Conservation (phyloP, 2,888 invertebrate genomes). For the Ectemnius lituratus region DNA sequence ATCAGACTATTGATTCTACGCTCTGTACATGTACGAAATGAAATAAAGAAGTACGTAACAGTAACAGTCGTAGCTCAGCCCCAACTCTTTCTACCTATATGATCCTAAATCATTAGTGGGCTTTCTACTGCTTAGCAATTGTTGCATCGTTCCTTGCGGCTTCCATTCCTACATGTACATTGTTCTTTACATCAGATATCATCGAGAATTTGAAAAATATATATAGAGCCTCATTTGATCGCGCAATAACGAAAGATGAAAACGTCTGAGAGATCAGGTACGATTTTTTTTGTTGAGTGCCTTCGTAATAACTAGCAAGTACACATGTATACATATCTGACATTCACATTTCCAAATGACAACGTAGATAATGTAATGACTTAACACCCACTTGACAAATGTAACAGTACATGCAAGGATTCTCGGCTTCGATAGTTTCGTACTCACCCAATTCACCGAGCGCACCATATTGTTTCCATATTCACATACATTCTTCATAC, state of each 20-base stretch:
- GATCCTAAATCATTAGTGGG: neutral
- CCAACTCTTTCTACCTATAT: neutral
- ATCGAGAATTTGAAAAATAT: neutral
- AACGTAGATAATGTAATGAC: no score
- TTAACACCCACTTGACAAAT: no score
- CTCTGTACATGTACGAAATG: slow-evolving; percentile 6
- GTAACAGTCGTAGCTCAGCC: neutral
- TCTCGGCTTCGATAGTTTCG: no score
- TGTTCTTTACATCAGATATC: neutral
- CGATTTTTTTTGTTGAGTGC: no score
- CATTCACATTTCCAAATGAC: no score
- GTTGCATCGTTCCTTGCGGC: neutral
- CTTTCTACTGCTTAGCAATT: neutral
- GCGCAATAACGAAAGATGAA: neutral
- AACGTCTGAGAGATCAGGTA: no score
- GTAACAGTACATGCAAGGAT: no score
- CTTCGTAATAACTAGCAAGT: no score
- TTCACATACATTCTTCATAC: neutral
- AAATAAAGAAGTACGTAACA: slow-evolving; percentile 4
- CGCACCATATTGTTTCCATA: no score
- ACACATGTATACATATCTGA: no score
- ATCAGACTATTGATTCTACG: neutral
- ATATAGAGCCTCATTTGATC: neutral
- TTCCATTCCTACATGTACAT: slow-evolving; percentile 9
- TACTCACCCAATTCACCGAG: no score